phyloP scores from a whole-genome alignment of 2,888 invertebrate genomes.

The Agonum fuliginosum region DNA sequence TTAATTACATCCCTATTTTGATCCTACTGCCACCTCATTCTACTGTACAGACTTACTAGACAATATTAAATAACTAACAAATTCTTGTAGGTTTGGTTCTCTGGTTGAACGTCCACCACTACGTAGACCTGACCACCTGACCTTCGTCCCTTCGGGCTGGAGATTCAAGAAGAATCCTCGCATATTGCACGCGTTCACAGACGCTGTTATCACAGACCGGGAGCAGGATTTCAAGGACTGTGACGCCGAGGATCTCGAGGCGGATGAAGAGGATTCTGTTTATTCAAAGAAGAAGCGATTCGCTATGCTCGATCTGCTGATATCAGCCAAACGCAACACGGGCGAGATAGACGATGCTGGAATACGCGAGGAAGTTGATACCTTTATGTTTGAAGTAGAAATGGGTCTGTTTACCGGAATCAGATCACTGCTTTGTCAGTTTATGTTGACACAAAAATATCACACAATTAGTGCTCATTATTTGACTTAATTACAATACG shows the following conservation, averaged over 20 bases:
- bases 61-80: too few relatives aligned
- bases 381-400: constrained; percentile 61
- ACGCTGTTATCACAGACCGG: constrained; percentile 45
- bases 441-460: too few relatives aligned
- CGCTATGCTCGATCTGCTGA: constrained; percentile 51
- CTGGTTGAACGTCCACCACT: neutral
- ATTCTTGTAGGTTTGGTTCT: constrained; percentile 62
- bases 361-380: constrained; percentile 56
- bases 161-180: constrained; percentile 66
- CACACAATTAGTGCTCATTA: too few relatives aligned
- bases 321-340: constrained; percentile 27
- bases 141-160: constrained; percentile 14
- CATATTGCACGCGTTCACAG: constrained; percentile 61
- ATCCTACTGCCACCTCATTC: too few relatives aligned
- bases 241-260: constrained; percentile 27
- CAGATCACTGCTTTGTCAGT: neutral
- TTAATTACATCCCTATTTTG: too few relatives aligned
- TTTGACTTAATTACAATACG: too few relatives aligned
- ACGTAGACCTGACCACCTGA: neutral
- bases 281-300: constrained; percentile 47
- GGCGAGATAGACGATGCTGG: constrained; percentile 57
- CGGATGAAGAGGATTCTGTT: constrained; percentile 7
- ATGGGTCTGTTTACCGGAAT: too few relatives aligned
- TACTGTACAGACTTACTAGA: too few relatives aligned
- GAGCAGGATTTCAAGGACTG: constrained; percentile 62